phyloP scores from a whole-genome alignment of 2,113 vertebrate genomes.

The Malurus elegans region DNA sequence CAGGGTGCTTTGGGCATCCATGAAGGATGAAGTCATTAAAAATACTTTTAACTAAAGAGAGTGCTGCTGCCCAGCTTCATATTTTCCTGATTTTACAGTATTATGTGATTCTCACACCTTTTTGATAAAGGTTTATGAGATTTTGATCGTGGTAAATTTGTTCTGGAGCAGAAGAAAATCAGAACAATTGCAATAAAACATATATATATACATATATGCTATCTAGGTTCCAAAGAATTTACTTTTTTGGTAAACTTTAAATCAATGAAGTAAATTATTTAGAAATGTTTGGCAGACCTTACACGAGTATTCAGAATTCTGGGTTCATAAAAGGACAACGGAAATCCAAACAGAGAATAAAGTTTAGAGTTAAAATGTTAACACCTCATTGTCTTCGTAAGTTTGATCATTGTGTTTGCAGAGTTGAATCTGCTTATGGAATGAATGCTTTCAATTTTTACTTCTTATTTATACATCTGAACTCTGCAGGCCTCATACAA shows the following conservation, averaged over 20 bases:
- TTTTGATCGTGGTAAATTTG: constrained; percentile 31
- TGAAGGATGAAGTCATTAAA: constrained; percentile 80
- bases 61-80: neutral
- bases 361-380: neutral
- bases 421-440: neutral
- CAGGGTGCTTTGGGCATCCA: constrained; percentile 69
- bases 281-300: neutral
- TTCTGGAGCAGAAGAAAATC: neutral
- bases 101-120: neutral
- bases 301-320: neutral
- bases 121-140: constrained; percentile 5
- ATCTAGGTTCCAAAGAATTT: neutral
- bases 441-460: neutral
- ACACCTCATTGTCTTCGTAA: neutral
- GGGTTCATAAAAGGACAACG: neutral
- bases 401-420: neutral
- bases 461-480: neutral
- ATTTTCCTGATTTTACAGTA: neutral
- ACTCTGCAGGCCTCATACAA: neutral
- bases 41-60: constrained; percentile 71
- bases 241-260: neutral
- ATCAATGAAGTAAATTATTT: constrained; percentile 9
- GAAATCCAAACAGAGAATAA: neutral
- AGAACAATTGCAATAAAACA: constrained; percentile 2
- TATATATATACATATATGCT: neutral